Evolutionary conservation across 2,113 vertebrate genomes (phyloP).

Genomic region (Periophthalmodon schlosseri): DNA sequence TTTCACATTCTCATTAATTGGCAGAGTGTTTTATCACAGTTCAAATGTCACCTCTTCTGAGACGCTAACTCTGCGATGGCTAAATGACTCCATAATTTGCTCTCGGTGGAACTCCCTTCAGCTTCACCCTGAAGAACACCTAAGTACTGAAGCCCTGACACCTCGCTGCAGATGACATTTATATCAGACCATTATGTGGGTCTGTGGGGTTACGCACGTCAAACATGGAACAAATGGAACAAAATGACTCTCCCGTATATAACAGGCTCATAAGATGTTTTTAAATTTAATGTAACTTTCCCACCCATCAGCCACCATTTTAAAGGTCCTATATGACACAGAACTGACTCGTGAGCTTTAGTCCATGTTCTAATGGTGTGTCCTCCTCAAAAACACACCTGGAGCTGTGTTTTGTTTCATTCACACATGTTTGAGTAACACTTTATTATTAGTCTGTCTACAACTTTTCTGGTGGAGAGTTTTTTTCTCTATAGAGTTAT

Average conservation of each 20-base stretch:
- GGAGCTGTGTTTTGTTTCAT: no score
- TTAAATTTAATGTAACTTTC: neutral
- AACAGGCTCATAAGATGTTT: neutral
- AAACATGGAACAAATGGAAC: slow-evolving; percentile 4
- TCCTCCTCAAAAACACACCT: no score
- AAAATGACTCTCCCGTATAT: neutral
- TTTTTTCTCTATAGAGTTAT: no score
- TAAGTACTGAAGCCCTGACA: slow-evolving; percentile 31
- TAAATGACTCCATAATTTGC: slow-evolving; percentile 10
- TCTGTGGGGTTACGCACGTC: slow-evolving; percentile 32
- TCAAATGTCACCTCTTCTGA: neutral
- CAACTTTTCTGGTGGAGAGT: no score
- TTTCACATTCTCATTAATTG: neutral
- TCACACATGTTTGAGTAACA: no score
- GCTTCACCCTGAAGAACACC: slow-evolving; percentile 5
- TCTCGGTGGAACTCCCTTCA: slow-evolving; percentile 13
- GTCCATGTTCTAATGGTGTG: no score
- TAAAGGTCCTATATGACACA: no score
- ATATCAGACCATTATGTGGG: slow-evolving; percentile 27
- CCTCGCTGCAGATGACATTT: slow-evolving; percentile 46
- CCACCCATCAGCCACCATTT: no score
- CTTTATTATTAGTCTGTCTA: no score
- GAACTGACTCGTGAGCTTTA: no score
- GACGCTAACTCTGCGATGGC: neutral
- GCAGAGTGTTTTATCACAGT: neutral